Evolutionary conservation across 2,888 invertebrate genomes (phyloP).

Genomic region (Machimus rusticus): DNA sequence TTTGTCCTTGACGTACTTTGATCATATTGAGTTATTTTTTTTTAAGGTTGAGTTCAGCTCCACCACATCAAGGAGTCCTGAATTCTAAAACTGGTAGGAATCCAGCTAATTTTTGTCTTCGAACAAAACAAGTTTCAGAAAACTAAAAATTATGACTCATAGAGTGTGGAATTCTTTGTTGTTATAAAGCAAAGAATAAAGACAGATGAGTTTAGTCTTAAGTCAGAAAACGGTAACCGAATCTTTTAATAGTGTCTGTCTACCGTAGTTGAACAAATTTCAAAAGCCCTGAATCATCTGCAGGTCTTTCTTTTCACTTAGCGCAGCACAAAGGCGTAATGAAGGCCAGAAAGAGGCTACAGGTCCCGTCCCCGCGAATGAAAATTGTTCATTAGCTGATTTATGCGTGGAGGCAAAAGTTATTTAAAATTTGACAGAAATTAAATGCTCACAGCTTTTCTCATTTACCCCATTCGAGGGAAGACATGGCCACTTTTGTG

Average conservation of each 20-base stretch:
- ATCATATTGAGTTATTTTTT: too few species aligned
- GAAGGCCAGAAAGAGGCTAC: background rate
- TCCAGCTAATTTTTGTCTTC: too few species aligned
- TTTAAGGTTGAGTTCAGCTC: too few species aligned
- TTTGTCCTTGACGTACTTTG: too few species aligned
- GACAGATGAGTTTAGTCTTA: background rate
- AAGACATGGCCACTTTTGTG: slow-evolving; percentile 33
- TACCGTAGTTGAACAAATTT: background rate
- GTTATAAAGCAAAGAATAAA: too few species aligned
- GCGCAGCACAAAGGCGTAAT: background rate
- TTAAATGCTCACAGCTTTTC: slow-evolving; percentile 38
- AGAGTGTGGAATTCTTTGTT: too few species aligned
- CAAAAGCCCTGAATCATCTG: background rate
- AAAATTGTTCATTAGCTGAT: slow-evolving; percentile 21
- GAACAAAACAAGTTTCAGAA: too few species aligned
- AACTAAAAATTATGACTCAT: too few species aligned
- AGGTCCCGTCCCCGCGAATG: background rate
- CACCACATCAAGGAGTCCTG: too few species aligned
- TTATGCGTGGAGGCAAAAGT: slow-evolving; percentile 5
- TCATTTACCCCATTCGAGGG: slow-evolving; percentile 34
- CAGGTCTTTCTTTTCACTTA: background rate
- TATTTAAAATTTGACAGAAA: slow-evolving; percentile 37
- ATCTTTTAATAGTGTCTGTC: background rate
- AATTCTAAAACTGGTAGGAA: too few species aligned
- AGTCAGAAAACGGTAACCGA: background rate